Percentiles rank a stretch among this genome's conserved stretches.
Evolutionary conservation across 2,888 invertebrate genomes (phyloP).

Genomic region (Hetaerina titia): DNA sequence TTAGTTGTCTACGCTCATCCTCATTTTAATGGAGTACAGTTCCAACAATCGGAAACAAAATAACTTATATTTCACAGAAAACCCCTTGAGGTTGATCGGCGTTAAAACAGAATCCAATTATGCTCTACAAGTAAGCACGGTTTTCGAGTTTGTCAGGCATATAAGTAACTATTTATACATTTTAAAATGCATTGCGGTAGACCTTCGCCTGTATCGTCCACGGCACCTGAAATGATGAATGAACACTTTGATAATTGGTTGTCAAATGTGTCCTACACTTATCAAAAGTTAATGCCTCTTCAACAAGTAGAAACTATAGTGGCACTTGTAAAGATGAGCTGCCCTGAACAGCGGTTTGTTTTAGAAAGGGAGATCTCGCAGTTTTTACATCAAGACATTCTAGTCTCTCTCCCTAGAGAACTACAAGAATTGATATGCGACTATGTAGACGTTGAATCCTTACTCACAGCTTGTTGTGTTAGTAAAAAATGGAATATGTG

Average conservation of each 20-base stretch:
- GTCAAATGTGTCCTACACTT: not conserved
- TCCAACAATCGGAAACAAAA: too few species aligned
- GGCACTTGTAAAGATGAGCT: slow-evolving; percentile 24
- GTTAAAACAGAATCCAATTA: too few species aligned
- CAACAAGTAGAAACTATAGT: slow-evolving; percentile 49
- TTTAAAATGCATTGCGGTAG: too few species aligned
- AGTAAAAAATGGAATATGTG: slow-evolving; percentile 70
- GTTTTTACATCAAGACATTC: slow-evolving; percentile 68
- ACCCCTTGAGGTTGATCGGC: too few species aligned
- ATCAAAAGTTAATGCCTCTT: slow-evolving; percentile 36
- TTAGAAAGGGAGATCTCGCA: slow-evolving; percentile 34
- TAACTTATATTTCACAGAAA: too few species aligned
- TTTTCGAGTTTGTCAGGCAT: too few species aligned
- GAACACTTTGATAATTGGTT: slow-evolving; percentile 47
- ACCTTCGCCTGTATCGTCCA: not conserved
- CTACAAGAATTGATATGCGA: slow-evolving; percentile 69
- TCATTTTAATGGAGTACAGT: too few species aligned
- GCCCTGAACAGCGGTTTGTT: slow-evolving; percentile 46
- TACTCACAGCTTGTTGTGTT: slow-evolving; percentile 68
- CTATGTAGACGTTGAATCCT: slow-evolving; percentile 68
- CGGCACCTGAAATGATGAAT: not conserved
- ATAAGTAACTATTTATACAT: too few species aligned
- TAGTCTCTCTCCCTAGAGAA: slow-evolving; percentile 69
- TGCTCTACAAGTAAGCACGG: too few species aligned
- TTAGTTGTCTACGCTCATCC: too few species aligned